Conservation (phyloP, 2,113 vertebrate genomes). For the Psittacus erithacus region DNA sequence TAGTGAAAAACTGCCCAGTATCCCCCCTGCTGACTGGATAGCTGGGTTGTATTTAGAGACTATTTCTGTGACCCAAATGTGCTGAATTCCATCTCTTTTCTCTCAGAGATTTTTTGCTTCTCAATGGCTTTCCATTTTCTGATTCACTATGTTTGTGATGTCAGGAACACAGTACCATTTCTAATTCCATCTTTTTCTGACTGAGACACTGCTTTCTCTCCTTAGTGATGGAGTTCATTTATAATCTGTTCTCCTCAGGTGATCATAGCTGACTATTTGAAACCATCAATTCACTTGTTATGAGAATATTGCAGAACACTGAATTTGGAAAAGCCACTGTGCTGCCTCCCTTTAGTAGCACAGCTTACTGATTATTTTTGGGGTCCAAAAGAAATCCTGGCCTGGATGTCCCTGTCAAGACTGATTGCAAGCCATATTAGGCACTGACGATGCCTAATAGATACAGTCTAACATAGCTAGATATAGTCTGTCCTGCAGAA, state of each 20-base stretch:
- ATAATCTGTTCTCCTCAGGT: background rate
- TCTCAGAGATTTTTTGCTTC: background rate
- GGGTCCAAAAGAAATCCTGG: background rate
- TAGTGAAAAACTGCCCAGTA: background rate
- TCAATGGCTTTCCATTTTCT: background rate
- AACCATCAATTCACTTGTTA: background rate
- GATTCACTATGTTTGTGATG: background rate
- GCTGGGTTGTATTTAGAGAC: background rate
- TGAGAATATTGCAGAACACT: background rate
- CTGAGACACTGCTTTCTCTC: background rate
- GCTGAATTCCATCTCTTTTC: background rate
- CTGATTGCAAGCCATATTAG: background rate
- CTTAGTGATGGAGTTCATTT: background rate
- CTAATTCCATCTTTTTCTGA: background rate
- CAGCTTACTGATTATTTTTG: background rate
- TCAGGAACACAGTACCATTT: background rate
- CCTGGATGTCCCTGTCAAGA: background rate
- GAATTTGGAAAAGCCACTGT: background rate
- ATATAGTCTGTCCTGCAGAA: background rate
- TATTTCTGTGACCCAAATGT: background rate
- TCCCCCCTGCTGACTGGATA: background rate
- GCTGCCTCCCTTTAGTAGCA: background rate
- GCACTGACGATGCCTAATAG: accelerated
- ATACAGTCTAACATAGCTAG: background rate
- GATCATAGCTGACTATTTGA: background rate